Percentiles rank a stretch among this genome's conserved stretches.
Evolutionary conservation across 2,797 vertebrate species (phyloP).

Genomic region (Podargus strigoides): DNA sequence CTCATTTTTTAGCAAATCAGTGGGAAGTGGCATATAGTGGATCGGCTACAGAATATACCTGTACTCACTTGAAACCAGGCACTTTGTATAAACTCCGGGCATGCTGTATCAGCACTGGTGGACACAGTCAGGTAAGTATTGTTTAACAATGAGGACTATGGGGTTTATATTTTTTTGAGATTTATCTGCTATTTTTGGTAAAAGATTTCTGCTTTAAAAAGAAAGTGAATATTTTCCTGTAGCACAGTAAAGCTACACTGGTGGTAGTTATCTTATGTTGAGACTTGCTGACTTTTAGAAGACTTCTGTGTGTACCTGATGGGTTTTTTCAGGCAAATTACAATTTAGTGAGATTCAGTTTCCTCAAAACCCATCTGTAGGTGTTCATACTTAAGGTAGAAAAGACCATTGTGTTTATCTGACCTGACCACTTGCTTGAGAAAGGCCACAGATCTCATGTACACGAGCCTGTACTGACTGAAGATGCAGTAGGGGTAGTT

Average conservation of each 20-base stretch:
- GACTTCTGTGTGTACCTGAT: not conserved
- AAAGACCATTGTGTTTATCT: not conserved
- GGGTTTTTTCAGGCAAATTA: not conserved
- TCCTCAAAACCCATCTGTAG: not conserved
- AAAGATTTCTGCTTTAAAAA: not conserved
- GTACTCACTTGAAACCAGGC: slow-evolving; percentile 88
- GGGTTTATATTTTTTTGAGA: not conserved
- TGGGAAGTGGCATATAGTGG: slow-evolving; percentile 94
- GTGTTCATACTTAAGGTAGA: not conserved
- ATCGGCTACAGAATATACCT: slow-evolving; percentile 85
- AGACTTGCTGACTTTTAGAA: not conserved
- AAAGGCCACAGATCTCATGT: not conserved
- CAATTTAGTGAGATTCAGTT: not conserved
- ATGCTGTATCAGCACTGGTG: slow-evolving; percentile 93
- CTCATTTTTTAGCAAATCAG: slow-evolving; percentile 78
- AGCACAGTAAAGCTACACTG: not conserved
- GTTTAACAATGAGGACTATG: accelerated
- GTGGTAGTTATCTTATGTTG: not conserved
- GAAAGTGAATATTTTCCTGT: not conserved
- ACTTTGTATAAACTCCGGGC: slow-evolving; percentile 91
- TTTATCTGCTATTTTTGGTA: not conserved
- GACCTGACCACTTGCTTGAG: not conserved
- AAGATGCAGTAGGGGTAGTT: not conserved
- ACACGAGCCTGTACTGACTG: not conserved
- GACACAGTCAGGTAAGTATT: slow-evolving; percentile 88